Percentiles rank a stretch among this genome's conserved stretches.
Conservation (phyloP, 2,113 vertebrate genomes). For the Athene noctua region DNA sequence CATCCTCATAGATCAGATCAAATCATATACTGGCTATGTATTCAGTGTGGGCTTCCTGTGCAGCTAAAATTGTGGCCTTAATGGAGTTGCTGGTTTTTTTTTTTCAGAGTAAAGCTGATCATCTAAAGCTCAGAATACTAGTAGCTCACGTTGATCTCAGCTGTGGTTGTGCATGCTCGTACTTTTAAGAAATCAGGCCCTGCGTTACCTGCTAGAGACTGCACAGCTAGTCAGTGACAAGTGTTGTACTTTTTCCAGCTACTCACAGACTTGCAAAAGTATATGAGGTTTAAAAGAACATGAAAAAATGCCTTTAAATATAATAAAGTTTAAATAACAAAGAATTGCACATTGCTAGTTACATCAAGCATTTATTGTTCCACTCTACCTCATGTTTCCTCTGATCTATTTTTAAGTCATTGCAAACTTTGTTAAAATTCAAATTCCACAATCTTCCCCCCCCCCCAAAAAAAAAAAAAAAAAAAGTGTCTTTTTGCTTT, state of each 20-base stretch:
- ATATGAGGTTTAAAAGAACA: not conserved
- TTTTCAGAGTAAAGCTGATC: not conserved
- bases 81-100: not conserved
- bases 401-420: conserved; percentile 35
- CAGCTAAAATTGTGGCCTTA: not conserved
- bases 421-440: conserved; percentile 24
- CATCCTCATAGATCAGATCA: not conserved
- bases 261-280: not conserved
- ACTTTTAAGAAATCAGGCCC: not conserved
- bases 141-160: not conserved
- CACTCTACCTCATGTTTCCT: not conserved
- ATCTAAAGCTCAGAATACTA: not conserved
- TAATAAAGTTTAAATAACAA: conserved; percentile 18
- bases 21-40: not conserved
- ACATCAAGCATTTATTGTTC: not conserved
- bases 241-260: not conserved
- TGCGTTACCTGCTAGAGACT: not conserved
- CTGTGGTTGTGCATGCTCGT: not conserved
- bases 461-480: no score
- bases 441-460: not conserved
- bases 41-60: not conserved
- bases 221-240: not conserved
- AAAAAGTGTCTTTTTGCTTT: conserved; percentile 33
- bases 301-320: not conserved
- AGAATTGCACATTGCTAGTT: not conserved